Conservation (phyloP, 2,113 vertebrate genomes). For the Oryzias curvinotus region DNA sequence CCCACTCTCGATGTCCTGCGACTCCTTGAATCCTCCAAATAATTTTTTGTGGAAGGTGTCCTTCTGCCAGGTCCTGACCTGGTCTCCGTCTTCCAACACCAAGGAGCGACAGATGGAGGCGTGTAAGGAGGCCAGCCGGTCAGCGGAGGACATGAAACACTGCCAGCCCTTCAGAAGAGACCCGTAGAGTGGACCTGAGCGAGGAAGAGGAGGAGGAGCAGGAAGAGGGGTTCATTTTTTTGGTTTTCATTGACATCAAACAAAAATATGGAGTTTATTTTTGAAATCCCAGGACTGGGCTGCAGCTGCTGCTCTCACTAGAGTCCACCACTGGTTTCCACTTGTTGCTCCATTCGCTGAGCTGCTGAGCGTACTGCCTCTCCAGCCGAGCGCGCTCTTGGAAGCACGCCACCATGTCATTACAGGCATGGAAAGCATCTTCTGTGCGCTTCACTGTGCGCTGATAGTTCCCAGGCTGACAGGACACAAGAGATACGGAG, state of each 20-base stretch:
- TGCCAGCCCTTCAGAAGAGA: slow-evolving; percentile 82
- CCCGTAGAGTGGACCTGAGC: slow-evolving; percentile 80
- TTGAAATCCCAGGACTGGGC: too few species aligned
- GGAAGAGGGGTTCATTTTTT: too few species aligned
- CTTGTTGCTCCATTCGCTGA: slow-evolving; percentile 83
- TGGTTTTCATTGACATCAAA: not conserved
- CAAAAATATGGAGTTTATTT: not conserved
- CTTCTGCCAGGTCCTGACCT: slow-evolving; percentile 82
- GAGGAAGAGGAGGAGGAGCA: not conserved
- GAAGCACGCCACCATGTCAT: slow-evolving; percentile 82
- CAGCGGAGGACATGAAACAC: slow-evolving; percentile 80
- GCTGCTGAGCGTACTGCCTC: slow-evolving; percentile 81
- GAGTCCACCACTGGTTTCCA: slow-evolving; percentile 84
- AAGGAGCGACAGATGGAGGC: slow-evolving; percentile 81
- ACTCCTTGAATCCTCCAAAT: slow-evolving; percentile 84
- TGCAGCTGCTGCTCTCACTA: slow-evolving; percentile 70
- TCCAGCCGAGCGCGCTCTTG: slow-evolving; percentile 84
- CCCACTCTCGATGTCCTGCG: slow-evolving; percentile 79
- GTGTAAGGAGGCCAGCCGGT: slow-evolving; percentile 79
- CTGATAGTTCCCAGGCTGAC: slow-evolving; percentile 83
- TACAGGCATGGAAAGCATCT: slow-evolving; percentile 81
- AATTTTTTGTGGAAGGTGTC: slow-evolving; percentile 84
- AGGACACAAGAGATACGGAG: slow-evolving; percentile 30
- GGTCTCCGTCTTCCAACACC: slow-evolving; percentile 79
- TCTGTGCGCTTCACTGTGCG: slow-evolving; percentile 79